phyloP scores from a whole-genome alignment of 2,888 invertebrate species.

The Alloplasta piceator region DNA sequence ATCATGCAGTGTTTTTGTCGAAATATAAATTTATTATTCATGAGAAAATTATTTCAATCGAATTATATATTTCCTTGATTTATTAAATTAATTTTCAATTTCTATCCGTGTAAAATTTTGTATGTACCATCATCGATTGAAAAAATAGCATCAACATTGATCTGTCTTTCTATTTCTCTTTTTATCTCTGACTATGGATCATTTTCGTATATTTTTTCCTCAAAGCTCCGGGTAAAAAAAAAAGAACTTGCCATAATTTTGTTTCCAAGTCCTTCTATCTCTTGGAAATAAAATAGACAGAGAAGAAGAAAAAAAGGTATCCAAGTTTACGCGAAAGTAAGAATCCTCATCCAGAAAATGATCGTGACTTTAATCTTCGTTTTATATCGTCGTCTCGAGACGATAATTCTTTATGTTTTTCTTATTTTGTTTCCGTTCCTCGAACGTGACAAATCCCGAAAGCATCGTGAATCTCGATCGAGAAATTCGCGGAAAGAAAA shows the following conservation, averaged over 20 bases:
- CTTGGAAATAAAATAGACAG: not conserved
- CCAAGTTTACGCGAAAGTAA: not conserved
- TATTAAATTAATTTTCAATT: too few species aligned
- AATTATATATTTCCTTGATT: too few species aligned
- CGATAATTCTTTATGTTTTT: slow-evolving; percentile 36
- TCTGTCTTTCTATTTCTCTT: not conserved
- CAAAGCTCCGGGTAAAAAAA: not conserved
- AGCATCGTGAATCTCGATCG: slow-evolving; percentile 18
- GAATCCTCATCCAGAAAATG: slow-evolving; percentile 1
- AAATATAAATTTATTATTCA: not conserved
- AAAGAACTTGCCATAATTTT: too few species aligned
- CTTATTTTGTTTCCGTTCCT: not conserved
- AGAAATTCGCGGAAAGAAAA: slow-evolving; percentile 7
- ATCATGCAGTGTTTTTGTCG: not conserved
- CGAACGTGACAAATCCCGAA: not conserved
- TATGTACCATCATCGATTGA: too few species aligned
- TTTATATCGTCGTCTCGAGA: slow-evolving; percentile 42
- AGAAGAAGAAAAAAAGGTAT: not conserved
- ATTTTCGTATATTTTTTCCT: not conserved
- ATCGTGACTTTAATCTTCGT: slow-evolving; percentile 6
- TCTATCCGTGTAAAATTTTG: too few species aligned
- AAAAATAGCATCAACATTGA: too few species aligned
- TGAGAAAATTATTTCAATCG: too few species aligned
- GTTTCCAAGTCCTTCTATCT: too few species aligned
- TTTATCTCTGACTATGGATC: not conserved